Evolutionary conservation across 2,113 vertebrate genomes (phyloP).

Genomic region (Herpailurus yagouaroundi): DNA sequence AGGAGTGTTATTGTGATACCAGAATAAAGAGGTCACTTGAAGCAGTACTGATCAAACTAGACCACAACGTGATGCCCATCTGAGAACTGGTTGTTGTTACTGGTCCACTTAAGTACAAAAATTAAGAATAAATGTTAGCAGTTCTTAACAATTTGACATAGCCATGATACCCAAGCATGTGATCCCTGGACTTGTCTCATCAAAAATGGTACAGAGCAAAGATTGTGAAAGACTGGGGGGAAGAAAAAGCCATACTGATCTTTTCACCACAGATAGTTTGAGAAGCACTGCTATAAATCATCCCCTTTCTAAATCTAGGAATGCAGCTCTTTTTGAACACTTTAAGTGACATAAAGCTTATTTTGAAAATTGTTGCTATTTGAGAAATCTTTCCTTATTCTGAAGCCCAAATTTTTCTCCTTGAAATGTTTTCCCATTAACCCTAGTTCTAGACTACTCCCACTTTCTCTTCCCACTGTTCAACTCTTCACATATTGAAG

Average conservation of each 20-base stretch:
- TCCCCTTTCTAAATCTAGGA: not conserved
- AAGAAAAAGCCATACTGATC: not conserved
- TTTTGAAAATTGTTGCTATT: not conserved
- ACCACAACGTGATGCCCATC: not conserved
- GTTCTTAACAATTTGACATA: not conserved
- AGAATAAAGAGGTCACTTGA: not conserved
- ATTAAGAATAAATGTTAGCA: not conserved
- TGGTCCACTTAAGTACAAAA: not conserved
- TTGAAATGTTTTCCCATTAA: not conserved
- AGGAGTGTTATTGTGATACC: not conserved
- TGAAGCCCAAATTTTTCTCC: slow-evolving; percentile 5
- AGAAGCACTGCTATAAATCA: not conserved
- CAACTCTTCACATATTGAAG: not conserved
- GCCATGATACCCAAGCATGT: not conserved
- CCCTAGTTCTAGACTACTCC: not conserved
- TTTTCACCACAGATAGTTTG: not conserved
- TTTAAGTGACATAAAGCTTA: not conserved
- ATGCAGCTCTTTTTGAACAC: not conserved
- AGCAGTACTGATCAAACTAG: not conserved
- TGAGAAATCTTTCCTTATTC: not conserved
- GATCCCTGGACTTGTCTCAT: not conserved
- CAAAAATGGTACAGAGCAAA: not conserved
- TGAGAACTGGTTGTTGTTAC: not conserved
- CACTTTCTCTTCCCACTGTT: not conserved
- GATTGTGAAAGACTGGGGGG: not conserved